Evolutionary conservation across 1,140 invertebrate species (phyloP), one percentile per base, ranked within the genome.

Genomic region (Brachionus koreanus): DNA sequence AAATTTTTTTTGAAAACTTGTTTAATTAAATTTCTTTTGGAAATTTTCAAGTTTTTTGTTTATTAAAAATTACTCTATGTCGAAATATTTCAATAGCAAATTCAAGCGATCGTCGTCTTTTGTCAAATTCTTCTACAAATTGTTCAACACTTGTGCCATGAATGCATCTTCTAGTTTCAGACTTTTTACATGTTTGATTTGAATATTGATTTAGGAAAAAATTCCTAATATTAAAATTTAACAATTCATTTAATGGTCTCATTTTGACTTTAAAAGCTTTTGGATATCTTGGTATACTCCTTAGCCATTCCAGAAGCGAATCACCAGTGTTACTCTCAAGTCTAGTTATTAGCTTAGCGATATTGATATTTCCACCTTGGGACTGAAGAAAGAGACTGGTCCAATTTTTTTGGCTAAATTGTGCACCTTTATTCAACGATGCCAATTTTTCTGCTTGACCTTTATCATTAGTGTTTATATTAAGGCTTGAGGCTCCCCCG

Each of bases 241-340:
- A 43, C 1, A 79, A 33, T 79, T 79, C 61, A 65, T 79, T 65
- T 49, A 79, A 37, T 12, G 76, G 76, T 43, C 76, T 79, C 76
- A 79, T 79, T 37, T 65, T 79, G 29, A 61, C 61, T 65, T 79
- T 79, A 52, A 79, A 79, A 23, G 76, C 76, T 12, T 79, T 79
- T 3, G 76, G 76, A 35, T 61, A 79, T 25, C 37, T 57, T 19
- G 76, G 76, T 37, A 79, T 65, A 16, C 76, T 79, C 10, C 76
- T 57, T 16, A 79, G n/a, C 76, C 76, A 79, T 42, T 65, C 49
- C 9, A 61, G 12, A 16, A 79, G 39, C 12, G 76, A 29, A 19
- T 39, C 33, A 19, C 49, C 76, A 6, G 76, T 79, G 13, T 79
- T 65, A 43, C 76, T 79, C 23, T 79, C 61, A 23, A 79, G 13